A percentile compares a stretch with the other conserved stretches of the same genome.
Conservation (phyloP, 2,113 vertebrate species). For the Climacteris rufus region DNA sequence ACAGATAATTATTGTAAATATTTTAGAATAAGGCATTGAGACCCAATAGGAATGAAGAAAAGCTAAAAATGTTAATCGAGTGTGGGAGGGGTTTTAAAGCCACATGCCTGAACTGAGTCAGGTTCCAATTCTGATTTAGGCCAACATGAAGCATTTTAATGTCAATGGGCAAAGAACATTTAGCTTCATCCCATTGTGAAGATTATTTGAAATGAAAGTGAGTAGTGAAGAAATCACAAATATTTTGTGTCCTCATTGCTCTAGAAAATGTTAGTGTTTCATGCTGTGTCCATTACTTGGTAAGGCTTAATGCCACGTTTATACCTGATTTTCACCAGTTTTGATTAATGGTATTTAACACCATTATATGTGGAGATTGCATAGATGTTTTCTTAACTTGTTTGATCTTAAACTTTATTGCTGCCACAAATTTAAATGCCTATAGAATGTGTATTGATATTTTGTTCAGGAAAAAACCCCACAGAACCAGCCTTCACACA, state of each 20-base stretch:
- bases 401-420: background rate
- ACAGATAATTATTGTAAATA: background rate
- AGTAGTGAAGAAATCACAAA: background rate
- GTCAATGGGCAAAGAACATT: background rate
- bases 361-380: background rate
- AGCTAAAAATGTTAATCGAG: background rate
- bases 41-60: background rate
- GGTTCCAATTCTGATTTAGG: background rate
- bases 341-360: background rate
- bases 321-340: background rate
- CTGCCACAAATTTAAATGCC: background rate
- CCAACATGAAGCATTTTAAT: background rate
- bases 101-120: background rate
- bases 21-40: background rate
- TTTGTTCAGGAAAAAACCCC: background rate
- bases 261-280: background rate
- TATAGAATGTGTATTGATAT: background rate
- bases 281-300: background rate
- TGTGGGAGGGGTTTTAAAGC: background rate
- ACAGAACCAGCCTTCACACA: background rate
- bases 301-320: background rate
- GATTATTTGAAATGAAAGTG: background rate
- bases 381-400: background rate
- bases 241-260: background rate
- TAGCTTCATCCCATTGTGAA: background rate